Base-by-base conservation (phyloP, 2,888 invertebrate genomes). In the Eupithecia pulchellata region DNA sequence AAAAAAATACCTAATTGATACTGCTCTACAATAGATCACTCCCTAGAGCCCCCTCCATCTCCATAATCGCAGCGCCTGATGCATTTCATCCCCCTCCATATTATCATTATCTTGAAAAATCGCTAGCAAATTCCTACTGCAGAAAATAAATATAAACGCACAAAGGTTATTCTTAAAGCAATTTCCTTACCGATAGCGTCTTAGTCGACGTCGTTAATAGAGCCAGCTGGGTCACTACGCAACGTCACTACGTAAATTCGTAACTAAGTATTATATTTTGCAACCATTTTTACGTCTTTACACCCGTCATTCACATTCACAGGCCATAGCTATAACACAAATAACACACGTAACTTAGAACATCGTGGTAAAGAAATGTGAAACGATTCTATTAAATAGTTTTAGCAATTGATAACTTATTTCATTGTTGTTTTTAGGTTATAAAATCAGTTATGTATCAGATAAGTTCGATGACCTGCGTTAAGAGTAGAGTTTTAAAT, bases 141-240 rank as follows among this genome's bases (percentile, higher is more conserved):
- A 69, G 71, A 75, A 77, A 75, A 75, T 78, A 78, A 75, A 71
- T 77, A 78, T 69, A 69, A 71, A 57, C 29, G 64, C 68, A 78
- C 77, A 78, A 78, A 78, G 75, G 74, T 73, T 73, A 77, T 78
- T 75, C 75, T 72, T 75, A 74, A 75, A 78, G 78, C 78, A 78
- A 78, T 78, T 78, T 78, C 73, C 75, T 77, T 74, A 71, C 77
- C 75, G 73, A 78, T 78, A 73, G 71, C 75, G 72, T 74, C 78
- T 75, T 71, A 75, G 68, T 71, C 62, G 61, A 60, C 29, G 63
- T 47, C 8, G 32, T 2, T 29, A 14, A 1, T n/a, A 1, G n/a
- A 42, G 13, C 30, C 30, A 69, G 64, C 61, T 69, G 57, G 61
- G 14, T 62, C 64, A 67, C 60, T 73, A 14, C 25, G 34, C 4